Base-by-base conservation (phyloP, 1,140 invertebrate species). In the Apis cerana region DNA sequence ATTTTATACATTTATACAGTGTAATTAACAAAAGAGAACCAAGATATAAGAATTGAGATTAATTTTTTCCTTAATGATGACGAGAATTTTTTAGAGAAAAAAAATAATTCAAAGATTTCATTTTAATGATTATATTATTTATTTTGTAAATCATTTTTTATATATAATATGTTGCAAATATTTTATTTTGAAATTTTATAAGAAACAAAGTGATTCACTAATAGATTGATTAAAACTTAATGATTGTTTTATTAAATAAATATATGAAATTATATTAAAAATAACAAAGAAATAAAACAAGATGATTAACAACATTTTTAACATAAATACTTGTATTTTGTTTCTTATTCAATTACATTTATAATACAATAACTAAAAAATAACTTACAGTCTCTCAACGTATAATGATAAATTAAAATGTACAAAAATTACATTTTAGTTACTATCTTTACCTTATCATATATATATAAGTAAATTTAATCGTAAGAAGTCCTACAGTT, bases 281-380 rank as follows among this genome's bases (percentile, higher is more conserved):
- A 43, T 48, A 64, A 33, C 19, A 54, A 19, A 48, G 4, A 48
- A 68, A 27, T 9, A 1, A 75, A 75, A 62, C 15, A 59, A 76
- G 52, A 52, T 69, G 15, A 85, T 68, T 69, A 62, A 52, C 23
- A 76, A 87, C 52, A 56, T 56, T 75, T 27, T 77, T 82, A 75
- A 67, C 75, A 85, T 80, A 80, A 82, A 78, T 76, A 59, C 69
- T 48, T 74, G 54, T 65, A 69, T 70, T 78, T 78, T 69, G 17
- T 43, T 48, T 62, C n/a, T 48, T 62, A n/a, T 75, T 27, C n/a
- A 74, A 61, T 74, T 74, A 75, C 58, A 75, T 23, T 75, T 50
- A 50, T 43, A 62, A 62, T 75, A 15, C 17, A 62, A 50, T 75
- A 75, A 75, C 23, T 50, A 59, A 58, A 72, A 68, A 75, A 48